These are phyloP conservation scores for Ctenopoma multispine DNA, from an alignment of 2,797 vertebrate species.

Conservation along the genomic window DNA sequence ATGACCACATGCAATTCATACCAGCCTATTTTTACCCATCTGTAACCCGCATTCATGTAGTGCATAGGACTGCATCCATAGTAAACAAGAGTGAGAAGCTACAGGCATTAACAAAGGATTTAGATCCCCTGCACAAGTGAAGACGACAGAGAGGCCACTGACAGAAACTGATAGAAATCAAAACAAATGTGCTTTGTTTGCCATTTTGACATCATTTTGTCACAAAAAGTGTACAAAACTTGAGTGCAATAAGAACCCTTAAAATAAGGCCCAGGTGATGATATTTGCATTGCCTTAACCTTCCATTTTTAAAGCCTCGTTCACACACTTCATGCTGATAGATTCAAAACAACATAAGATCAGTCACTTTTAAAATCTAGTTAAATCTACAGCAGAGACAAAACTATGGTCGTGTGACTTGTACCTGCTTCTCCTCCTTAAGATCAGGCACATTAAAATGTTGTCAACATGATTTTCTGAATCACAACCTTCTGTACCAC, in stretches of 20 bases:
- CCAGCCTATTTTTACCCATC: constrained; percentile 18
- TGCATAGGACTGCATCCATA: constrained; percentile 42
- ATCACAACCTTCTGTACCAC: background rate
- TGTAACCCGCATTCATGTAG: constrained; percentile 25
- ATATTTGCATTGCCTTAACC: constrained; percentile 29
- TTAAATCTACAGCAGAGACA: constrained; percentile 21
- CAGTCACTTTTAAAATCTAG: background rate
- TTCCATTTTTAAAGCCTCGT: constrained; percentile 1
- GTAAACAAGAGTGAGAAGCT: constrained; percentile 47
- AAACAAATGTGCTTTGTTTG: constrained; percentile 28
- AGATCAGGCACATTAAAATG: background rate
- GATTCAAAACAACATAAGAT: background rate
- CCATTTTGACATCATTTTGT: constrained; percentile 53
- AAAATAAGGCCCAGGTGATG: constrained; percentile 41
- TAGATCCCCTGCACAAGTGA: constrained; percentile 15
- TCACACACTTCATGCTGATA: background rate
- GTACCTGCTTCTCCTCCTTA: background rate
- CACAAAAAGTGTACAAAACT: constrained; percentile 43
- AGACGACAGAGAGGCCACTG: constrained; percentile 9
- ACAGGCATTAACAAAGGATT: constrained; percentile 28
- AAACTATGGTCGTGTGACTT: constrained; percentile 3
- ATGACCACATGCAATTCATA: constrained; percentile 31
- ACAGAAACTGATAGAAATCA: constrained; percentile 12
- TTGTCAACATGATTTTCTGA: background rate
- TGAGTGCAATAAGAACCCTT: constrained; percentile 38